Conservation (phyloP, 1,140 invertebrate species). For the Laodelphax striatellus region DNA sequence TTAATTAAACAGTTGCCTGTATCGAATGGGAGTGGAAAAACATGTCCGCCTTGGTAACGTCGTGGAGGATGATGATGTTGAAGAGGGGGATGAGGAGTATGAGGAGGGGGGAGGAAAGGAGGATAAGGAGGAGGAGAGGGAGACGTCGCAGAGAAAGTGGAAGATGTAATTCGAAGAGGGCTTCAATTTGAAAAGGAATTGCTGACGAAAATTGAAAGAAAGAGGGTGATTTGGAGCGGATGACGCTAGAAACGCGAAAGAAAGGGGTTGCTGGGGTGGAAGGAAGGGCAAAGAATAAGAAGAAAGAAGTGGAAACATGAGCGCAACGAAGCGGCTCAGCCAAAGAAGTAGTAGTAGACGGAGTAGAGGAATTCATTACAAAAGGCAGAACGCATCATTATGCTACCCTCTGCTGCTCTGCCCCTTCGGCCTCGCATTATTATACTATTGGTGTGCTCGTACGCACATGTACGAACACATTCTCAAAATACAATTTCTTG, state of each 20-base stretch:
- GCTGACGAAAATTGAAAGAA: no score
- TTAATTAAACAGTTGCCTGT: background rate
- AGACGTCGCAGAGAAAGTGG: no score
- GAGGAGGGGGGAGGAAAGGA: background rate
- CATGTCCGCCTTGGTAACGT: background rate
- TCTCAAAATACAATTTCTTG: constrained; percentile 4
- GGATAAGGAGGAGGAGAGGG: background rate
- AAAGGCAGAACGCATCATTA: background rate
- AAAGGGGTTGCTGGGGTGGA: no score
- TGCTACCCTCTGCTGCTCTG: background rate
- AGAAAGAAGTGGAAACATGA: no score
- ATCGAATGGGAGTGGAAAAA: background rate
- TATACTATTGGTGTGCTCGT: no score
- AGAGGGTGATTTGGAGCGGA: no score
- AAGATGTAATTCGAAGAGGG: no score
- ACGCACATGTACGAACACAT: background rate
- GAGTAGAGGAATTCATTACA: background rate
- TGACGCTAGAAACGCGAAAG: no score
- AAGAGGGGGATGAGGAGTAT: background rate
- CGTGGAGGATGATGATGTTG: background rate
- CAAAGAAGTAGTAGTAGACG: no score
- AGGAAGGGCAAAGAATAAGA: no score
- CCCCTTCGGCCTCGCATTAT: background rate
- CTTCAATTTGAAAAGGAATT: no score
- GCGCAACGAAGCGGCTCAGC: no score